These are phyloP conservation scores for Heliconius hewitsoni DNA, from an alignment of 1,140 invertebrate genomes.

Conservation along the genomic window DNA sequence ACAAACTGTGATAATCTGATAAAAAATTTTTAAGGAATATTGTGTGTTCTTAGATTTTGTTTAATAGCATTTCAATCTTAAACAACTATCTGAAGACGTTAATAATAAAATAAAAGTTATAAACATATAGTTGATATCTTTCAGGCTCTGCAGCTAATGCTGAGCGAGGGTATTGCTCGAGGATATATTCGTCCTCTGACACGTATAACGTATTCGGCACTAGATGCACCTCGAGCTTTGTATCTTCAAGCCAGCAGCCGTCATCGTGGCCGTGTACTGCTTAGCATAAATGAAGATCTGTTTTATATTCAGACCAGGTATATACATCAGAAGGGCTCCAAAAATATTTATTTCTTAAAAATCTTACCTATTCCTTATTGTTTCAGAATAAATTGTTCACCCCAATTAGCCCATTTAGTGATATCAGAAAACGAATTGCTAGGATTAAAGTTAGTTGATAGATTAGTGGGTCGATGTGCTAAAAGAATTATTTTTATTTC, in stretches of 20 bases:
- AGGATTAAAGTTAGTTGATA: constrained; percentile 42
- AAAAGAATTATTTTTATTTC: constrained; percentile 41
- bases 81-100: neutral
- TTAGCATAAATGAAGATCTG: constrained; percentile 33
- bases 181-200: constrained; percentile 60
- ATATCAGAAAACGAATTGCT: constrained; percentile 42
- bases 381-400: constrained; percentile 46
- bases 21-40: too few relatives aligned
- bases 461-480: constrained; percentile 41
- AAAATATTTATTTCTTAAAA: constrained; percentile 10
- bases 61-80: too few relatives aligned
- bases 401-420: constrained; percentile 38
- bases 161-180: constrained; percentile 54
- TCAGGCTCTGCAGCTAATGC: constrained; percentile 47
- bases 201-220: constrained; percentile 44
- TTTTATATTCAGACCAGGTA: constrained; percentile 40
- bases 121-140: neutral
- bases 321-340: neutral
- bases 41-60: too few relatives aligned
- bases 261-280: constrained; percentile 52
- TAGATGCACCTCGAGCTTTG: constrained; percentile 46
- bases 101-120: neutral
- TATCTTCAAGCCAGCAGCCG: constrained; percentile 42
- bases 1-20: too few relatives aligned
- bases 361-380: neutral